Base-by-base conservation (phyloP, 2,113 vertebrate genomes). In the Opisthocomus hoazin region DNA sequence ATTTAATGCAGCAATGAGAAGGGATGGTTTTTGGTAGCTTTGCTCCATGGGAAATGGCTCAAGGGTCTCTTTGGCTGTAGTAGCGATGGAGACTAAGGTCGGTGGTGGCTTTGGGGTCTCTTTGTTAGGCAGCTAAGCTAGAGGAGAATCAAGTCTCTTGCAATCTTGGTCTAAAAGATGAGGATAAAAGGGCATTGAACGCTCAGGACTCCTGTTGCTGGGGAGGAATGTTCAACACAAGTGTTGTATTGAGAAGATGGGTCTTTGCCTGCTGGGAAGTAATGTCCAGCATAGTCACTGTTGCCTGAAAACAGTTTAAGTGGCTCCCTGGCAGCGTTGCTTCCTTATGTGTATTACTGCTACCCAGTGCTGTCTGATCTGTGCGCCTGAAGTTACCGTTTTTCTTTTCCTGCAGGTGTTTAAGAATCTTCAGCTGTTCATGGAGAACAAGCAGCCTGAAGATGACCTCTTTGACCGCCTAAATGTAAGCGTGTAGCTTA, bases 381-480 rank as follows among this genome's bases (percentile, higher is more conserved):
- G 19, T 70, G 63, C 78, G 16, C 58, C 57, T 94, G 32, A 84
- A 6, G 5, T 36, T 78, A 26, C 19, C 1, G 2, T 4, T 27
- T 82, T 90, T 75, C 45, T 84, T 83, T 87, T 95, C 63, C 87
- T 91, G 76, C 95, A 99, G 99, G 99, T 99, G 69, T 99, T 99
- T 94, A 99, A 99, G 98, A 99, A 99, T 93, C 98, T 99, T 81
- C 99, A 99, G 97, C 97, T 99, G 84, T 99, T 99, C 97, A 98
- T 99, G 98, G 99, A 99, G 96, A 99, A 99, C 97, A 99, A 99
- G 94, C 99, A 99, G 97, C 98, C 99, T 37, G 99, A 99, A 79
- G 99, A 99, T 76, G 99, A 99, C 96, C 99, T 99, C 85, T 99
- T 99, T 84, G 99, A 99, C 96, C 97, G 99, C 94, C 99, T 99